Base-by-base conservation (phyloP, 2,797 vertebrate genomes). In the Microtus californicus region DNA sequence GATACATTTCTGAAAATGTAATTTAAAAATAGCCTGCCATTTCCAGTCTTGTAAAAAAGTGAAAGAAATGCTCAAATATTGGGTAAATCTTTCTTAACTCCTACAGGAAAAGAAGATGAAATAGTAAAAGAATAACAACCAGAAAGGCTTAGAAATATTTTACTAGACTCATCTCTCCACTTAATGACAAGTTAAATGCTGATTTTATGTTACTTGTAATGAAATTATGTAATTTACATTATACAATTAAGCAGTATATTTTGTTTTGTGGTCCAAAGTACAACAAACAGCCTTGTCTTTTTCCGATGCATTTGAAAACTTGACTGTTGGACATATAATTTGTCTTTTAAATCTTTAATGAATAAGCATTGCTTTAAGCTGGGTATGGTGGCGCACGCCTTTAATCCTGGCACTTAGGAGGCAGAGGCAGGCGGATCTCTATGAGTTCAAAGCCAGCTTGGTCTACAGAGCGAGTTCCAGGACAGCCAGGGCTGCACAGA, bases 201-300 rank as follows among this genome's bases (percentile, higher is more conserved):
- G 59, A 87, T 82, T 95, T 96, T 81, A 88, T 81, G 45, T 94
- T 86, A 91, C 23, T 88, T 94, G 23, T 63, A 80, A 89, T 87
- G 63, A 73, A 95, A 43, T 87, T 65, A 11, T 85, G 37, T 79
- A 13, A 48, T 90, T 90, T 93, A 69, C 59, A 56, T 40, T 15
- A 80, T 79, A 51, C 51, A 95, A 73, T 91, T 91, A 91, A 94
- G 67, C 12, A 67, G 40, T 61, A 76, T 77, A 59, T 87, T 91
- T 95, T 51, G 21, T 83, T 92, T 93, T 88, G 51, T 91, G 91
- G 54, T 92, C 77, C 45, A 56, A 69, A 93, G 48, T 45, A 14
- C 14, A 95, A 34, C 14, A 59, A 95, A 34, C 12, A 59, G 51
- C 27, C 15, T 10, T 76, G 25, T 88, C 67, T 37, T 96, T 94